Conservation (phyloP, 2,113 vertebrate genomes). For the Ophiodon elongatus region DNA sequence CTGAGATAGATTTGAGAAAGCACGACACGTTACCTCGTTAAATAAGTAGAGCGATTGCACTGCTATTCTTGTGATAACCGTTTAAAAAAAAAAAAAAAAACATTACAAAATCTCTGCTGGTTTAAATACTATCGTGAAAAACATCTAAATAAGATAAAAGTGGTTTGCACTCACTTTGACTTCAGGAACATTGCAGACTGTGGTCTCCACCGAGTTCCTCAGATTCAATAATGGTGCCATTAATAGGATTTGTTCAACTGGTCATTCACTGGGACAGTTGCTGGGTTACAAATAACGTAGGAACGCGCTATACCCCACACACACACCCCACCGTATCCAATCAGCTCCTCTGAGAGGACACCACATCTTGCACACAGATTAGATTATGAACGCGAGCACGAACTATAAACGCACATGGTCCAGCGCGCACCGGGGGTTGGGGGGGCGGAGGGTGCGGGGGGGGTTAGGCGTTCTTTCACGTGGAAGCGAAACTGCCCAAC, state of each 20-base stretch:
- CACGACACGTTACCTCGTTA: neutral
- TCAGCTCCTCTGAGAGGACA: slow-evolving; percentile 27
- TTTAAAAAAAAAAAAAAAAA: neutral
- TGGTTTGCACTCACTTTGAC: neutral
- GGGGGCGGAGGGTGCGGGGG: too few relatives aligned
- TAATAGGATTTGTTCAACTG: slow-evolving; percentile 77
- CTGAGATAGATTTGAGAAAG: slow-evolving; percentile 8
- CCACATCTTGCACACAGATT: neutral
- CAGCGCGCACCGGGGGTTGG: neutral
- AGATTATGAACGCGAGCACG: neutral
- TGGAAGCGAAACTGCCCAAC: neutral
- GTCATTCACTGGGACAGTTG: slow-evolving; percentile 80
- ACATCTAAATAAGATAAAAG: neutral
- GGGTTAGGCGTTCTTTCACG: slow-evolving; percentile 8
- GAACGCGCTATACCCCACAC: slow-evolving; percentile 69
- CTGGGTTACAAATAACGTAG: slow-evolving; percentile 81
- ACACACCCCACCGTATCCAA: slow-evolving; percentile 66
- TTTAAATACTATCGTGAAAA: neutral
- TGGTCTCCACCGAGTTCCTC: slow-evolving; percentile 36
- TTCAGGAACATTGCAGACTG: neutral
- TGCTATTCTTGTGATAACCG: neutral
- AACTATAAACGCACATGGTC: slow-evolving; percentile 27
- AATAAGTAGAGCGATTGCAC: neutral
- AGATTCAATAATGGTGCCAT: slow-evolving; percentile 64
- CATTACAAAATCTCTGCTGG: neutral